A percentile compares a stretch with the other conserved stretches of the same genome.
Evolutionary conservation across 2,113 vertebrate species (phyloP).

Genomic region (Nycticryphes semicollaris): DNA sequence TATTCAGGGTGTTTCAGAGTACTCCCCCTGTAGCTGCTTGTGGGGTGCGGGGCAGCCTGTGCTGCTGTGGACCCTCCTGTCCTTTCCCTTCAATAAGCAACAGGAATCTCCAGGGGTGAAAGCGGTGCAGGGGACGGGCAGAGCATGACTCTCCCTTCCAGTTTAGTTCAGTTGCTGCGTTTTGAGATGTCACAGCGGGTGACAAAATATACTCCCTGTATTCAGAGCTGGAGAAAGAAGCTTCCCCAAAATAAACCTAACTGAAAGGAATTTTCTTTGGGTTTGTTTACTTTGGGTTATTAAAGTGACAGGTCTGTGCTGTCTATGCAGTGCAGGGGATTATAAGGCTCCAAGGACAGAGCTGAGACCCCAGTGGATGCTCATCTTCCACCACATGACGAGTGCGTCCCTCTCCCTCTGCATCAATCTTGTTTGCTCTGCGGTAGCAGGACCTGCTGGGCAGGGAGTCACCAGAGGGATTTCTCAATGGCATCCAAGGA

Average conservation of each 20-base stretch:
- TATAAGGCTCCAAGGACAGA: constrained; percentile 20
- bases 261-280: neutral
- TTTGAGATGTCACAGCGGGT: neutral
- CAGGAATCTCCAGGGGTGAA: neutral
- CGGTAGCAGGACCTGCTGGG: neutral
- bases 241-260: neutral
- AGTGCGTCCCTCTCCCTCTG: neutral
- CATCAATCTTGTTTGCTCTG: neutral
- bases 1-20: neutral
- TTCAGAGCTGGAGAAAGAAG: neutral
- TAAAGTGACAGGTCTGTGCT: neutral
- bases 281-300: constrained; percentile 39
- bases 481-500: neutral
- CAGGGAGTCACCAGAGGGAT: neutral
- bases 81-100: neutral
- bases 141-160: neutral
- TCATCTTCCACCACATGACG: neutral
- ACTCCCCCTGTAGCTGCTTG: too few relatives aligned
- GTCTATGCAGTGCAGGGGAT: neutral
- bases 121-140: neutral
- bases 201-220: neutral
- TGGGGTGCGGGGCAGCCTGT: neutral
- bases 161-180: neutral
- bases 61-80: neutral
- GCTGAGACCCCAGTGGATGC: neutral